A percentile compares a stretch with the other conserved stretches of the same genome.
Conservation (phyloP, 2,888 invertebrate genomes). For the Lutraria lutraria region DNA sequence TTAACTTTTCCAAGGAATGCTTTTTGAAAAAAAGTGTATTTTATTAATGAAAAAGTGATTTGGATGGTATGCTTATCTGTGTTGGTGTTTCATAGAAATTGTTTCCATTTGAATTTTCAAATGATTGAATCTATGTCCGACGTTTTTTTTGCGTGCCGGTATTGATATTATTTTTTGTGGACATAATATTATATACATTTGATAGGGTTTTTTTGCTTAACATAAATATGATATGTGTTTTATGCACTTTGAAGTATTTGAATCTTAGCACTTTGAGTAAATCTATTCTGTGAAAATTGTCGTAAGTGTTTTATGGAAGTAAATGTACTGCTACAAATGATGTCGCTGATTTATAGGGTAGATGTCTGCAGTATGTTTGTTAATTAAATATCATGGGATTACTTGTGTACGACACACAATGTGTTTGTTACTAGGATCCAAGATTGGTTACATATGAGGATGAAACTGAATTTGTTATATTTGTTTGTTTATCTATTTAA, state of each 20-base stretch:
- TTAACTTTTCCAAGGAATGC: too few relatives aligned
- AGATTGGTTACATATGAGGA: background rate
- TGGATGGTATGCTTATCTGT: background rate
- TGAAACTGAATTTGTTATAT: background rate
- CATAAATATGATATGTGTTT: background rate
- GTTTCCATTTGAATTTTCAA: background rate
- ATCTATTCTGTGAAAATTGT: background rate
- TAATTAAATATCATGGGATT: conserved; percentile 9
- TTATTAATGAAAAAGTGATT: background rate
- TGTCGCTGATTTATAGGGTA: background rate
- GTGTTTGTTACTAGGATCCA: background rate
- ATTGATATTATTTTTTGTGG: background rate
- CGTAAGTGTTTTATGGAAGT: background rate
- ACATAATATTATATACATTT: background rate
- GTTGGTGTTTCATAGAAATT: background rate
- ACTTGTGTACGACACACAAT: background rate
- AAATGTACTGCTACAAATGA: background rate
- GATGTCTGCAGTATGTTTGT: background rate
- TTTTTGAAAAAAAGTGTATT: too few relatives aligned
- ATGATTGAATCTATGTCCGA: background rate
- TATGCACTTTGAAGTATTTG: background rate
- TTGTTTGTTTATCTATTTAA: background rate
- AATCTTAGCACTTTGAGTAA: background rate
- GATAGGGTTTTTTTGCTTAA: background rate
- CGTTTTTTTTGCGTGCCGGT: too few relatives aligned